Conservation (phyloP, 1,140 invertebrate species). For the Carcinoscorpius rotundicauda region DNA sequence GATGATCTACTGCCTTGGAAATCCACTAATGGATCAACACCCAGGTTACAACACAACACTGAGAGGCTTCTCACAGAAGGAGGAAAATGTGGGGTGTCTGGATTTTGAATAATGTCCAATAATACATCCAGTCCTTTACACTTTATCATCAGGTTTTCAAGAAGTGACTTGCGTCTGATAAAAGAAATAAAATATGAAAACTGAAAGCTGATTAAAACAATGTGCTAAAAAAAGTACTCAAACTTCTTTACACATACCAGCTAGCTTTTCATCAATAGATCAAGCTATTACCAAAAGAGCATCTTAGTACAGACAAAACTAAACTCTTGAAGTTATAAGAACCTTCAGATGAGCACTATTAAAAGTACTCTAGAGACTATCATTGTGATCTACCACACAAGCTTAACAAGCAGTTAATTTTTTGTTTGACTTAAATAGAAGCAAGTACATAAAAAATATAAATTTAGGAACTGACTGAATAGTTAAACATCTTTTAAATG, state of each 20-base stretch:
- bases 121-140: not conserved
- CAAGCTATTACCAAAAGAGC: too few relatives aligned
- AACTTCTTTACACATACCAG: not conserved
- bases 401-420: too few relatives aligned
- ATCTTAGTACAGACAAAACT: too few relatives aligned
- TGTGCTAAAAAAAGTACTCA: not conserved
- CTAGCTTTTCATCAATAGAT: not conserved
- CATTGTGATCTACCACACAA: too few relatives aligned
- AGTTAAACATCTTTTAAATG: too few relatives aligned
- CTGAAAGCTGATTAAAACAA: not conserved
- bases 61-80: not conserved
- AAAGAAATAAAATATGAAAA: not conserved
- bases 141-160: not conserved
- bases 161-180: not conserved
- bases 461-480: too few relatives aligned
- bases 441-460: too few relatives aligned
- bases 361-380: too few relatives aligned
- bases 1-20: not conserved
- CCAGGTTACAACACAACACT: not conserved
- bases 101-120: not conserved
- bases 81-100: not conserved
- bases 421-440: too few relatives aligned
- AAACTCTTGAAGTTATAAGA: too few relatives aligned
- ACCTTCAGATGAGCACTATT: too few relatives aligned
- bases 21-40: too few relatives aligned